phyloP scores from a whole-genome alignment of 2,888 invertebrate genomes.

The Belgica antarctica region DNA sequence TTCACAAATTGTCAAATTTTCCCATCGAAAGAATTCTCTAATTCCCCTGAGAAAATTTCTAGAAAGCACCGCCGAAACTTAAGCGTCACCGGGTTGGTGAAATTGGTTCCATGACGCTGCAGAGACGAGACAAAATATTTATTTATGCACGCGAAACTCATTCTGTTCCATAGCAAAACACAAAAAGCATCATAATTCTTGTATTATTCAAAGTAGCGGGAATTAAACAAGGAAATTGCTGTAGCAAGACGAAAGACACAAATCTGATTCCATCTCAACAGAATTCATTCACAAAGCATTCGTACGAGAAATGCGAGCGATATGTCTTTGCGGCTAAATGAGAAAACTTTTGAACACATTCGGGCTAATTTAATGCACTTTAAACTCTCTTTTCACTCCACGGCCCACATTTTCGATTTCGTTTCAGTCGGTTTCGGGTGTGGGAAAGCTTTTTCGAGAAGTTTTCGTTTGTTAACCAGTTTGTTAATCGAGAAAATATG shows the following conservation, averaged over 20 bases:
- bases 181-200: slow-evolving; percentile 15
- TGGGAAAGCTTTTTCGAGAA: too few relatives aligned
- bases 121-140: too few relatives aligned
- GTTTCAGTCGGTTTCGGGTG: background rate
- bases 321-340: background rate
- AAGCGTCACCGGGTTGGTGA: too few relatives aligned
- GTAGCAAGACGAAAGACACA: slow-evolving; percentile 41
- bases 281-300: too few relatives aligned
- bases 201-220: slow-evolving; percentile 30
- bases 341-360: slow-evolving; percentile 18
- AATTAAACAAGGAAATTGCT: slow-evolving; percentile 9
- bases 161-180: background rate
- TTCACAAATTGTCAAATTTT: too few relatives aligned
- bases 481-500: background rate
- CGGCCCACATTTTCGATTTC: slow-evolving; percentile 38
- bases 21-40: too few relatives aligned
- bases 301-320: too few relatives aligned
- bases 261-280: background rate
- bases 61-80: too few relatives aligned
- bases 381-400: background rate
- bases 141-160: background rate
- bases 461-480: background rate
- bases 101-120: too few relatives aligned
- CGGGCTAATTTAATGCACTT: slow-evolving; percentile 41
- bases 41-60: too few relatives aligned